phyloP scores from a whole-genome alignment of 2,113 vertebrate genomes.

The Cacatua alba region DNA sequence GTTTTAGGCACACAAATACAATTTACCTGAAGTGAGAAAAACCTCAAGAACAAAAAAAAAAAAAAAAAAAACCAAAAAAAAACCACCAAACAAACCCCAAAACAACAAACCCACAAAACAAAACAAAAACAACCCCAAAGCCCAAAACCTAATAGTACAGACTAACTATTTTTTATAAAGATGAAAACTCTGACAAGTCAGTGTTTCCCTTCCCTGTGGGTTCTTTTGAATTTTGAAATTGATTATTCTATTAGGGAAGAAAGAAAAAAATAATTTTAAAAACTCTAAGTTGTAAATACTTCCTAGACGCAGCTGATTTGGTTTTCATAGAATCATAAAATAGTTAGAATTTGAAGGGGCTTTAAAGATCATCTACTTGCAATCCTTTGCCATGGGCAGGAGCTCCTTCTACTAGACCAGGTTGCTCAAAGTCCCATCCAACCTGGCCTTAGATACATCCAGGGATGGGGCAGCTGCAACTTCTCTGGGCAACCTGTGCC shows the following conservation, averaged over 20 bases:
- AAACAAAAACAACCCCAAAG: background rate
- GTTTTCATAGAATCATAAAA: background rate
- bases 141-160: background rate
- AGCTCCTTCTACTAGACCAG: background rate
- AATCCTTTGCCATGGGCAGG: background rate
- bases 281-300: background rate
- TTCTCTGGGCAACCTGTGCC: background rate
- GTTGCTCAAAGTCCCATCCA: background rate
- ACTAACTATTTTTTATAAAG: background rate
- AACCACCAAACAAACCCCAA: too few relatives aligned
- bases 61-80: too few relatives aligned
- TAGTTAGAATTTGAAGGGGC: background rate
- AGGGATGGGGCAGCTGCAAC: background rate
- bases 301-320: background rate
- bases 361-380: background rate
- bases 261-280: background rate
- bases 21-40: too few relatives aligned
- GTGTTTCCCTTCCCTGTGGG: background rate
- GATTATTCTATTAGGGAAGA: background rate
- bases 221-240: background rate
- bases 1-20: too few relatives aligned
- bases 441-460: background rate
- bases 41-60: too few relatives aligned
- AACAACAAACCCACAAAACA: background rate
- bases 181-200: background rate